Percentiles rank a stretch among this genome's conserved stretches.
These are phyloP conservation scores for Drosophila virilis DNA, from an alignment of 1,140 invertebrate genomes.

Conservation along the genomic window DNA sequence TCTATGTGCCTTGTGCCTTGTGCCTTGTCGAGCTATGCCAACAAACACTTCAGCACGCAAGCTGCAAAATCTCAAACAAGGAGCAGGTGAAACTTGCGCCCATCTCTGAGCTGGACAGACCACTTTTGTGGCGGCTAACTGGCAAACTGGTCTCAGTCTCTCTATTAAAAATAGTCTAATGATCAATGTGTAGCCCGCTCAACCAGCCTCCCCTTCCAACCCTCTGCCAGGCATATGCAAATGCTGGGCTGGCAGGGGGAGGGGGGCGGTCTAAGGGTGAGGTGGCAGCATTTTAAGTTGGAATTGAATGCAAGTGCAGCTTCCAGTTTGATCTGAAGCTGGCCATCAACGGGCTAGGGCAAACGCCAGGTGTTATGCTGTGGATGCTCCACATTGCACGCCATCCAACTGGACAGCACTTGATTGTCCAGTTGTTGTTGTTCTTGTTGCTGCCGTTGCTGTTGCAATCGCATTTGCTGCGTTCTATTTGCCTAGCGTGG, in stretches of 20 bases:
- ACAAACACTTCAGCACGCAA: conserved; percentile 73
- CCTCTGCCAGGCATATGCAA: conserved; percentile 36
- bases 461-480: conserved; percentile 1
- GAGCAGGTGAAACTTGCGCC: conserved; percentile 76
- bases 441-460: conserved; percentile 5
- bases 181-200: conserved; percentile 52
- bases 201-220: neutral
- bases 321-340: conserved; percentile 57
- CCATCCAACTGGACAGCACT: conserved; percentile 44
- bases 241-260: conserved; percentile 12
- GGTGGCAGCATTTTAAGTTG: neutral
- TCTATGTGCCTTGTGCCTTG: conserved; percentile 22
- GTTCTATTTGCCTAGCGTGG: conserved; percentile 52
- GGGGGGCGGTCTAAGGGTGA: neutral
- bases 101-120: conserved; percentile 68
- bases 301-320: conserved; percentile 49
- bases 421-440: conserved; percentile 50
- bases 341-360: conserved; percentile 55
- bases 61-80: conserved; percentile 71
- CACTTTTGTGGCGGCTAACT: conserved; percentile 61
- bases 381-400: conserved; percentile 45
- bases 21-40: conserved; percentile 52
- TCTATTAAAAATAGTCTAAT: conserved; percentile 82
- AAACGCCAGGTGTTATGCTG: conserved; percentile 68
- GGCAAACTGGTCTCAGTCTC: conserved; percentile 61